Evolutionary conservation across 2,797 vertebrate genomes (phyloP).

Genomic region (Psittacula derbiana): DNA sequence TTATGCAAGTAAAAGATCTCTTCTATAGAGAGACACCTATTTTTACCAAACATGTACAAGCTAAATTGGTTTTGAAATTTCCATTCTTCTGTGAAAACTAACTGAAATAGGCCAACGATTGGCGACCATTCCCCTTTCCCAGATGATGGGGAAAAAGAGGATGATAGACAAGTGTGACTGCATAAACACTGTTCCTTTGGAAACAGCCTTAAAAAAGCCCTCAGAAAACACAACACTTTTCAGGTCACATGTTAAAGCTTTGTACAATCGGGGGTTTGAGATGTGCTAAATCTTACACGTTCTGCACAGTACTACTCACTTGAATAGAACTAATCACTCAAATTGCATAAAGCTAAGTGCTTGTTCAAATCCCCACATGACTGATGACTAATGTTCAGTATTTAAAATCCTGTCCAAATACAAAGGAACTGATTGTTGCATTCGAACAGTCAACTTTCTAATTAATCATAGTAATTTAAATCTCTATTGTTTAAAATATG

Average conservation of each 20-base stretch:
- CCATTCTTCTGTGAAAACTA: background rate
- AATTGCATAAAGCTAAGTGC: conserved; percentile 53
- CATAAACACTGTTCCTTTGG: background rate
- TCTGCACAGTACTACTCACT: conserved; percentile 37
- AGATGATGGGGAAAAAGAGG: fast-evolving
- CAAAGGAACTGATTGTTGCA: conserved; percentile 48
- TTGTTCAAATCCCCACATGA: conserved; percentile 67
- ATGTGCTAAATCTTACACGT: conserved; percentile 13
- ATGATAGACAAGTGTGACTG: background rate
- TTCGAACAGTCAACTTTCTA: conserved; percentile 3
- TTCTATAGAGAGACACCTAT: background rate
- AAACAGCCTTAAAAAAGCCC: background rate
- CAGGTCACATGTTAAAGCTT: conserved; percentile 21
- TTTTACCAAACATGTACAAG: background rate
- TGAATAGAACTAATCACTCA: conserved; percentile 55
- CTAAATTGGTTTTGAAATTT: background rate
- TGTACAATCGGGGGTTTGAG: conserved; percentile 40
- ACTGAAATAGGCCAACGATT: background rate
- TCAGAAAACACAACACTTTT: background rate
- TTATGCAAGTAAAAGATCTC: background rate
- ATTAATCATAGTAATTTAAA: background rate
- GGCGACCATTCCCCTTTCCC: background rate
- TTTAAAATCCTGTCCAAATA: conserved; percentile 33
- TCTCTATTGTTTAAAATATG: background rate
- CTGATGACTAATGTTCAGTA: conserved; percentile 60